phyloP scores from a whole-genome alignment of 1,140 invertebrate genomes.

The Pseudomyrmex cubaensis region DNA sequence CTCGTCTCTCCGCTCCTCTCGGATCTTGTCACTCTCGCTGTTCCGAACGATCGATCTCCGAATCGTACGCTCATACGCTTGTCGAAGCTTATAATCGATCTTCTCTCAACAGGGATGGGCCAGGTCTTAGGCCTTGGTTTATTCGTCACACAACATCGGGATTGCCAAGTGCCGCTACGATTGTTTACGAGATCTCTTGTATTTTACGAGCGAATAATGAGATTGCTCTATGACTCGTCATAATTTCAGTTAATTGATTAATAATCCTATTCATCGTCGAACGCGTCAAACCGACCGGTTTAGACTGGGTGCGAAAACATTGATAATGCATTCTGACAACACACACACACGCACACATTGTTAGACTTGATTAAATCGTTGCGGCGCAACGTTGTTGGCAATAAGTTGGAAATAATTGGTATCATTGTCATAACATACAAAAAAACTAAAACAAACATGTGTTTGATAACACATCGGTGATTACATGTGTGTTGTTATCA shows the following conservation, averaged over 20 bases:
- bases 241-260: conserved; percentile 2
- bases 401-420: too few relatives aligned
- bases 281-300: too few relatives aligned
- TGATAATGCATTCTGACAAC: too few relatives aligned
- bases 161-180: conserved; percentile 19
- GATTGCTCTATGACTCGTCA: not conserved
- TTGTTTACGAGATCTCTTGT: conserved; percentile 39
- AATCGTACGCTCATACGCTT: conserved; percentile 40
- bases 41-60: conserved; percentile 51
- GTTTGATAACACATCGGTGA: too few relatives aligned
- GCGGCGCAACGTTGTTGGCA: too few relatives aligned
- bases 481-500: too few relatives aligned
- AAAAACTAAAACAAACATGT: too few relatives aligned
- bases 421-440: too few relatives aligned
- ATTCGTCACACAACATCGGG: conserved; percentile 27
- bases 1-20: conserved; percentile 1
- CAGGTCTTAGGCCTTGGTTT: conserved; percentile 26
- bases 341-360: too few relatives aligned
- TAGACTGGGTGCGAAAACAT: too few relatives aligned
- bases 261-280: conserved; percentile 1
- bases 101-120: conserved; percentile 10
- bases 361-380: too few relatives aligned
- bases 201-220: conserved; percentile 20
- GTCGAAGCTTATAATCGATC: conserved; percentile 53
- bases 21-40: conserved; percentile 6